Conservation (phyloP, 1,140 invertebrate genomes). For the Drosophila santomea region DNA sequence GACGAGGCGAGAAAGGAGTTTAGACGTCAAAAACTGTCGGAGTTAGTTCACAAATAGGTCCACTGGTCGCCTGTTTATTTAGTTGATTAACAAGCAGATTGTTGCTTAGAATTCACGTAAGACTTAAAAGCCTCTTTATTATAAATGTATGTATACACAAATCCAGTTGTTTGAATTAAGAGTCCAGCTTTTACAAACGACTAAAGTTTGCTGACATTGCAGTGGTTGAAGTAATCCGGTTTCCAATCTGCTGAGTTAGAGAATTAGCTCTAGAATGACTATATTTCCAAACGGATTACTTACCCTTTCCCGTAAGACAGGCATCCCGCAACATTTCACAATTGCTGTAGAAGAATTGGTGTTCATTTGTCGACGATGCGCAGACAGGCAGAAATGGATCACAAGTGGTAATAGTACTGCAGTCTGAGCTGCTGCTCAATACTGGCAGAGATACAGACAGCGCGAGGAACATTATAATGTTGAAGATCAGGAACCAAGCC, state of each 20-base stretch:
- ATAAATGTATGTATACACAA: conserved; percentile 25
- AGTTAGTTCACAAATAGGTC: conserved; percentile 50
- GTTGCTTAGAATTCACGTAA: conserved; percentile 13
- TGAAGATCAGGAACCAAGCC: conserved; percentile 42
- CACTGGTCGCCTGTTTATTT: neutral
- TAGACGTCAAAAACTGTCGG: conserved; percentile 68
- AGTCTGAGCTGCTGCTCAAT: conserved; percentile 34
- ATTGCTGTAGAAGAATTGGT: conserved; percentile 81
- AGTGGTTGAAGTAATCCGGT: conserved; percentile 70
- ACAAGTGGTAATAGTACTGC: conserved; percentile 54
- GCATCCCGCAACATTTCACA: conserved; percentile 78
- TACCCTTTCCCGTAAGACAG: conserved; percentile 76
- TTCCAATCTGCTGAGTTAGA: conserved; percentile 67
- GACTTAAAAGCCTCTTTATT: conserved; percentile 29
- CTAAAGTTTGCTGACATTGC: conserved; percentile 68
- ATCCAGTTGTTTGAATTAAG: neutral
- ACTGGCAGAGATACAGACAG: conserved; percentile 49
- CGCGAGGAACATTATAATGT: conserved; percentile 36
- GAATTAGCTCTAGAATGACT: neutral
- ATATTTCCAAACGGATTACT: neutral
- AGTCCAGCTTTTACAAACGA: no score
- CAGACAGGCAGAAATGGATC: conserved; percentile 73
- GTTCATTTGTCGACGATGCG: conserved; percentile 58
- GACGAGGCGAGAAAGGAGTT: conserved; percentile 91
- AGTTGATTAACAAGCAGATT: neutral